Conservation (phyloP, 2,113 vertebrate species). For the Bos javanicus region DNA sequence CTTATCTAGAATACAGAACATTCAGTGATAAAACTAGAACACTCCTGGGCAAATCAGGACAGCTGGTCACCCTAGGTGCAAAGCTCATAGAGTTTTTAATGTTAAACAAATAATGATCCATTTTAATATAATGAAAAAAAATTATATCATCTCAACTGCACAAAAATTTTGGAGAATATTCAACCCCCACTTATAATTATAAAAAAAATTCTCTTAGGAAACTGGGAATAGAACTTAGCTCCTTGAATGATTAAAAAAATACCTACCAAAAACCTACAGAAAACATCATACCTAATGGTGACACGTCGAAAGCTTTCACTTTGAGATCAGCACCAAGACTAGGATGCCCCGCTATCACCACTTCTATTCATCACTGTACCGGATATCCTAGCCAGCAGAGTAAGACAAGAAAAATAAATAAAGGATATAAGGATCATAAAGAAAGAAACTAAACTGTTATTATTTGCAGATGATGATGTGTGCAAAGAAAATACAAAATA, state of each 20-base stretch:
- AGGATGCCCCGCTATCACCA: constrained; percentile 74
- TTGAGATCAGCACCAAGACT: constrained; percentile 75
- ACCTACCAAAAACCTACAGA: constrained; percentile 64
- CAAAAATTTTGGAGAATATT: constrained; percentile 43
- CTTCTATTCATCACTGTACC: constrained; percentile 74
- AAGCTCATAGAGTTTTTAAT: background rate
- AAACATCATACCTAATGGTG: constrained; percentile 76
- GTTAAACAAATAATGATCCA: constrained; percentile 35
- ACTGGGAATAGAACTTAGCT: constrained; percentile 36
- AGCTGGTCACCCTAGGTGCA: background rate
- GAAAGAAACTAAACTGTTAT: constrained; percentile 63
- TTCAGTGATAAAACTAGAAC: background rate
- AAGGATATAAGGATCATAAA: constrained; percentile 68
- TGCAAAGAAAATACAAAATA: constrained; percentile 57
- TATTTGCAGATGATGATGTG: constrained; percentile 59
- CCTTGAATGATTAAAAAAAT: constrained; percentile 23
- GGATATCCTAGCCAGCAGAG: constrained; percentile 76
- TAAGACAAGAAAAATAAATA: constrained; percentile 76
- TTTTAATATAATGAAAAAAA: constrained; percentile 33
- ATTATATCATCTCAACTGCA: background rate
- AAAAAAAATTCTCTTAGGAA: constrained; percentile 24
- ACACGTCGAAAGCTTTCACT: constrained; percentile 73
- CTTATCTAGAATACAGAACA: background rate
- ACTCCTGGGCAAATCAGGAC: background rate
- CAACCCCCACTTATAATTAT: constrained; percentile 1